Base-by-base conservation (phyloP, 1,140 invertebrate species). In the Drosophila grimshawi region DNA sequence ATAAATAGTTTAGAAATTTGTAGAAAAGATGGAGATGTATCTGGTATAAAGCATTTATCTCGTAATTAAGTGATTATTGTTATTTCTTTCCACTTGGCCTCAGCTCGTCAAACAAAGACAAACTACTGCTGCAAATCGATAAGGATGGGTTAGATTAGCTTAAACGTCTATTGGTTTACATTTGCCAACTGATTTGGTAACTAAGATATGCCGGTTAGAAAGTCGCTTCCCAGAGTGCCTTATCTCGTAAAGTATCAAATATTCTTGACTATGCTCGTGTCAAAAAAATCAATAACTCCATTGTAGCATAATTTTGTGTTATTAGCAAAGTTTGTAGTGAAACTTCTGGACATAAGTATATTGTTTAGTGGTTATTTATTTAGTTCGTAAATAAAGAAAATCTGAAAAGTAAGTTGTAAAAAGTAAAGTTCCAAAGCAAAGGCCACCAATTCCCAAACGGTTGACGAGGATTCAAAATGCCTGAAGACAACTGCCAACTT, bases 391-490 rank as follows among this genome's bases (percentile, higher is more conserved):
- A 45, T 29, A 49, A 49, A 32, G 48, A n/a, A 4, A 8, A 8
- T 39, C 37, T 32, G 27, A 52, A 43, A 52, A 49, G 45, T 45
- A 41, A 43, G 39, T n/a, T 43, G 10, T 2, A n/a, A 43, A 43
- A 43, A n/a, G n/a, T 57, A 46, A 46, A 63, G 57, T 68, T 55
- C 43, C 64, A 63, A 49, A 64, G 57, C 55, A 57, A 73, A 69
- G 61, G 73, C 45, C 48, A 77, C 69, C 78, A 81, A 74, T 45
- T 48, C n/a, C 3, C 4, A 49, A 55, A 8, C 30, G 33, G 35
- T 61, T 46, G 65, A 67, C 49, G 56, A 68, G 56, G 45, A 63
- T 62, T 37, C 46, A 45, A 39, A 72, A 62, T 53, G 70, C 62
- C 76, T 41, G 55, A 33, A 59, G 72, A 48, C 41, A 63, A 53